phyloP scores from a whole-genome alignment of 2,888 invertebrate genomes.

The Mythimna impura region DNA sequence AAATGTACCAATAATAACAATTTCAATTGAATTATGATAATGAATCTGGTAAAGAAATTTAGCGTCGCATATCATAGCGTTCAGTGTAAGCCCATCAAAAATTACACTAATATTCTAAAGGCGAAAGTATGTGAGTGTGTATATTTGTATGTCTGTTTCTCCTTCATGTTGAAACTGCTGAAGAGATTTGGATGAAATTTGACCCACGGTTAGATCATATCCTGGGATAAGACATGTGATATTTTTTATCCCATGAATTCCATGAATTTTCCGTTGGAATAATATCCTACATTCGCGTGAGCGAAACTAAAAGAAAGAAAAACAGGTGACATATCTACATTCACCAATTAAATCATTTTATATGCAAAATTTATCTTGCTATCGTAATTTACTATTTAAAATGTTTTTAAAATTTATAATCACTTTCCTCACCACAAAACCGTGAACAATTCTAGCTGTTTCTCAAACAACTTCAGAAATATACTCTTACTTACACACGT shows the following conservation, averaged over 20 bases:
- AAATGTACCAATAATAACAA: too few relatives aligned
- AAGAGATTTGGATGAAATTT: too few relatives aligned
- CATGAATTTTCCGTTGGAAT: too few relatives aligned
- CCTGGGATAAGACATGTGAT: too few relatives aligned
- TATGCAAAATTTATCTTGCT: neutral
- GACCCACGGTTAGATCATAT: too few relatives aligned
- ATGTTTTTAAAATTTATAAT: neutral
- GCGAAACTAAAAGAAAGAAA: neutral
- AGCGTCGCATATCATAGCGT: neutral
- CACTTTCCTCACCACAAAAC: conserved; percentile 1
- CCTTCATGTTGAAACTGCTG: too few relatives aligned
- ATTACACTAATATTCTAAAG: too few relatives aligned
- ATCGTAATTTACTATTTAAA: neutral
- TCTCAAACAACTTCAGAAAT: conserved; percentile 27
- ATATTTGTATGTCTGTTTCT: too few relatives aligned
- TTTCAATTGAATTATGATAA: neutral
- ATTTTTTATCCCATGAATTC: too few relatives aligned
- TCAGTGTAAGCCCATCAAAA: neutral
- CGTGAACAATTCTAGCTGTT: conserved; percentile 20
- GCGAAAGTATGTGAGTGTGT: too few relatives aligned
- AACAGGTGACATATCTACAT: neutral
- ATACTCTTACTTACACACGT: conserved; percentile 37
- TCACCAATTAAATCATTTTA: neutral
- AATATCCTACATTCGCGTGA: too few relatives aligned
- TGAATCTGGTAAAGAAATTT: neutral